These are phyloP conservation scores for Caenorhabditis sp. DNA, from an alignment of 2,888 invertebrate genomes.

Conservation along the genomic window DNA sequence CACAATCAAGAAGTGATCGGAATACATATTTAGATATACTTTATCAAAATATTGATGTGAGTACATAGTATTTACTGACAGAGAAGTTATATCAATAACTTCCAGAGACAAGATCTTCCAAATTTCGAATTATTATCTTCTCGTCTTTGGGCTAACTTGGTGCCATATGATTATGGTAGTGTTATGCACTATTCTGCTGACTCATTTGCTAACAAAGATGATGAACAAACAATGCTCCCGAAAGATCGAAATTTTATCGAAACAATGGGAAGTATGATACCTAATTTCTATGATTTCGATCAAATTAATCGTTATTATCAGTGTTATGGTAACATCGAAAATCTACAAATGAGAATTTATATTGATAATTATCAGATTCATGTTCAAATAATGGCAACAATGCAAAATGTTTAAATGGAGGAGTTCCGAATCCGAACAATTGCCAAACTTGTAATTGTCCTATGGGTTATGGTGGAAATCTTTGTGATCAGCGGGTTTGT, in stretches of 20 bases:
- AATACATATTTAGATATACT: slow-evolving; percentile 31
- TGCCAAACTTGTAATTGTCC: slow-evolving; percentile 44
- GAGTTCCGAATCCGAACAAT: slow-evolving; percentile 44
- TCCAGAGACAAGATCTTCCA: slow-evolving; percentile 35
- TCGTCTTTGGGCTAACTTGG: slow-evolving; percentile 36
- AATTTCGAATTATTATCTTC: slow-evolving; percentile 39
- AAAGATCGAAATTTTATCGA: slow-evolving; percentile 33
- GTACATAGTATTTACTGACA: too few species aligned
- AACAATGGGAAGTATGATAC: slow-evolving; percentile 44
- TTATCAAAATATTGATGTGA: slow-evolving; percentile 36
- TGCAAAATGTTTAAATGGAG: slow-evolving; percentile 43
- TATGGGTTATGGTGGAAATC: slow-evolving; percentile 42
- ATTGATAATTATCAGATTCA: too few species aligned
- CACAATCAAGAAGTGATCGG: slow-evolving; percentile 39
- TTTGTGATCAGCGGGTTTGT: slow-evolving; percentile 40
- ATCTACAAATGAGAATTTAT: too few species aligned
- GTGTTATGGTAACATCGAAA: slow-evolving; percentile 22
- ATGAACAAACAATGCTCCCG: slow-evolving; percentile 36
- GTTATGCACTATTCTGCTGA: slow-evolving; percentile 46
- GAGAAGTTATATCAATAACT: too few species aligned
- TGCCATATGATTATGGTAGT: slow-evolving; percentile 44
- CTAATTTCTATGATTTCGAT: slow-evolving; percentile 44
- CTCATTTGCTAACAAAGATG: slow-evolving; percentile 38
- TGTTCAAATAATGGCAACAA: slow-evolving; percentile 9
- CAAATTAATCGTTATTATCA: slow-evolving; percentile 43